These are phyloP conservation scores for Prosapia bicincta DNA, from an alignment of 2,888 invertebrate species.

Conservation along the genomic window DNA sequence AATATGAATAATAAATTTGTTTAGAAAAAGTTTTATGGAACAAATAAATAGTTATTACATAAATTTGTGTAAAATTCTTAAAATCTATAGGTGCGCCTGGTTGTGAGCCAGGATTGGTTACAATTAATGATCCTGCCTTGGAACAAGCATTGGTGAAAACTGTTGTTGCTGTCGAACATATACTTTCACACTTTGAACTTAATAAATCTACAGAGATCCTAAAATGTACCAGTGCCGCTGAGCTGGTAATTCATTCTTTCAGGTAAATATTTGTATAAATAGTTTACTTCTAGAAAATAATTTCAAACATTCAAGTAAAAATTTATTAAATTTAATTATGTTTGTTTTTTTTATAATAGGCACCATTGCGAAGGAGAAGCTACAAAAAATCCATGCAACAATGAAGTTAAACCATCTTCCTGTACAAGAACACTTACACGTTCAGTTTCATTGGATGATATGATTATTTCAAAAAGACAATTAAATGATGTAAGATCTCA, in stretches of 20 bases:
- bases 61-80: too few relatives aligned
- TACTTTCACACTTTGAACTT: not conserved
- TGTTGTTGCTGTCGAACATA: not conserved
- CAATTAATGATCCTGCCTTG: not conserved
- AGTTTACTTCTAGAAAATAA: too few relatives aligned
- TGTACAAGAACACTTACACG: not conserved
- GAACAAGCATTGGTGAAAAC: not conserved
- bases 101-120: conserved; percentile 25
- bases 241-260: not conserved
- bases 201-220: not conserved
- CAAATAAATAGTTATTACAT: too few relatives aligned
- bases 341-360: not conserved
- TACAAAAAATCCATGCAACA: not conserved
- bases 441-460: not conserved
- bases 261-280: not conserved
- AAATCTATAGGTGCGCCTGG: conserved; percentile 28
- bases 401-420: not conserved
- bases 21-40: too few relatives aligned
- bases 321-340: too few relatives aligned
- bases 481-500: too few relatives aligned
- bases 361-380: not conserved
- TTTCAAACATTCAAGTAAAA: too few relatives aligned
- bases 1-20: too few relatives aligned
- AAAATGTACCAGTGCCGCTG: not conserved
- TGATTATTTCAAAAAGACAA: not conserved